Conservation (phyloP, 2,888 invertebrate genomes). For the Cephus runcator region DNA sequence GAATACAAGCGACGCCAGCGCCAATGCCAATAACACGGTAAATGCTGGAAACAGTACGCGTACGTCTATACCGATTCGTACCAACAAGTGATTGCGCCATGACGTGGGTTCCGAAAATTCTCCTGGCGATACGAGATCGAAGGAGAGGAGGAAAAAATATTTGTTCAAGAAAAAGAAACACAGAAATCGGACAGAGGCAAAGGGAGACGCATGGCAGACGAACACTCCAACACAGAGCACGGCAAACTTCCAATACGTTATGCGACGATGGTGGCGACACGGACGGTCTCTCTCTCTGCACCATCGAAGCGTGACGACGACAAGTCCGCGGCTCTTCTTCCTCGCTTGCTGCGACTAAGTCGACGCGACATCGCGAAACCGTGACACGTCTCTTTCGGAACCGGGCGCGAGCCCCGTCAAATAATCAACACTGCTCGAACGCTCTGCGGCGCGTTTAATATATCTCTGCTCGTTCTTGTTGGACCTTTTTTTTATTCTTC, state of each 20-base stretch:
- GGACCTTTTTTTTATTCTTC: background rate
- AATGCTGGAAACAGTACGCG: background rate
- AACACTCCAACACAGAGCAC: background rate
- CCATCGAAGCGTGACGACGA: slow-evolving; percentile 62
- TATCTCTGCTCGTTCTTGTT: background rate
- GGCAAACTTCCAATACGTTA: background rate
- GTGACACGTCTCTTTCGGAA: slow-evolving; percentile 49
- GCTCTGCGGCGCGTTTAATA: background rate
- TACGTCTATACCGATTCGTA: background rate
- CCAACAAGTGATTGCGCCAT: background rate
- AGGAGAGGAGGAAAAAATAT: background rate
- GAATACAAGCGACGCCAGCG: background rate
- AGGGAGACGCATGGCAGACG: background rate
- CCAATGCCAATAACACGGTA: background rate
- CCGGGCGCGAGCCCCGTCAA: background rate
- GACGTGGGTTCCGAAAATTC: background rate
- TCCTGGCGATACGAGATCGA: background rate
- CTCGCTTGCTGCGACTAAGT: slow-evolving; percentile 56
- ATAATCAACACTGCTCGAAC: background rate
- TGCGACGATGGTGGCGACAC: slow-evolving; percentile 2
- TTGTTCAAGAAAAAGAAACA: background rate
- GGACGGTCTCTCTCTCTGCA: slow-evolving; percentile 37
- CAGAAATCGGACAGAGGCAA: background rate
- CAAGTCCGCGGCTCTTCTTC: slow-evolving; percentile 59
- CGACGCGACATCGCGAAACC: slow-evolving; percentile 63